A percentile compares a stretch with the other conserved stretches of the same genome.
Conservation (phyloP, 92 coral and sea anemone genomes). For the Parazoanthus atlanticus region DNA sequence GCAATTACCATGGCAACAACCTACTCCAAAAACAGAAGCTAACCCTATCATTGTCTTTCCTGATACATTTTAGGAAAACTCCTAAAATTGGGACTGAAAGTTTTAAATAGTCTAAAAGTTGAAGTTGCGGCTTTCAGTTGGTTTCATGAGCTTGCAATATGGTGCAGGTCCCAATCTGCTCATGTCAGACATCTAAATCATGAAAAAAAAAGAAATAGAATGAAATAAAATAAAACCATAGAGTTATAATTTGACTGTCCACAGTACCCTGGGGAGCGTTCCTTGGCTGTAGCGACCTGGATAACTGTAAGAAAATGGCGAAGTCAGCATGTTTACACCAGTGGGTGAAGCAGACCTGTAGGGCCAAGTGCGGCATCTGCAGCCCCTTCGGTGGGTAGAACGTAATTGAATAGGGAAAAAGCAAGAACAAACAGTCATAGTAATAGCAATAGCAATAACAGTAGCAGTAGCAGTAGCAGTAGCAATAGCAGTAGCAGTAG, state of each 20-base stretch:
- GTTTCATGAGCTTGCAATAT: too few species aligned
- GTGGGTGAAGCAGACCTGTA: conserved; percentile 82
- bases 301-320: conserved; percentile 67
- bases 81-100: too few species aligned
- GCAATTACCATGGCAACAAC: too few species aligned
- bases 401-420: neutral
- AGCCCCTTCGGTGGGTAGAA: conserved; percentile 31
- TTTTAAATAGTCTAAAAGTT: too few species aligned
- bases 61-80: too few species aligned
- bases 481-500: too few species aligned
- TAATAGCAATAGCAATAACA: neutral
- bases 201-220: too few species aligned
- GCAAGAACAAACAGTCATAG: neutral
- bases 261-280: conserved; percentile 79
- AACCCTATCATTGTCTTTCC: too few species aligned
- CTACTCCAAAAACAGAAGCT: too few species aligned
- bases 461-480: too few species aligned
- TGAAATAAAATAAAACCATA: neutral
- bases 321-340: conserved; percentile 64
- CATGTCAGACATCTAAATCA: neutral
- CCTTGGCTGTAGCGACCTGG: conserved; percentile 77
- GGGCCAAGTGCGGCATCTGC: conserved; percentile 70
- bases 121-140: too few species aligned
- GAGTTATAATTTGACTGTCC: neutral
- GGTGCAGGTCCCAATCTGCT: neutral